These are phyloP conservation scores for Austrolebias charrua DNA, from an alignment of 2,797 vertebrate genomes.

Conservation along the genomic window DNA sequence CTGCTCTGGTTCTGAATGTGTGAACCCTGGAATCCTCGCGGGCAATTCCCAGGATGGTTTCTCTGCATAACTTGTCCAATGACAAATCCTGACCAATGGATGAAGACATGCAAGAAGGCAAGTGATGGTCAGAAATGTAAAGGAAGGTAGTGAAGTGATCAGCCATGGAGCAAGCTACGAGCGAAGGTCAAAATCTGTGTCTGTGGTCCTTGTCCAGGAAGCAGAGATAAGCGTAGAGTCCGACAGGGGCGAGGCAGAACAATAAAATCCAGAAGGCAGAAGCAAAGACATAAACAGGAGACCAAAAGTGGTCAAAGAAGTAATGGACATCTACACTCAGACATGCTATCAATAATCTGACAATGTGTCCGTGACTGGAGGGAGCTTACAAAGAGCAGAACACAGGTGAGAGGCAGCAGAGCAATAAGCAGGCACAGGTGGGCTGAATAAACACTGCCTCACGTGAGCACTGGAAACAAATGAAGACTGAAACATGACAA, in stretches of 20 bases:
- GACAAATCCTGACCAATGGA: too few species aligned
- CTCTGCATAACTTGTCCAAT: too few species aligned
- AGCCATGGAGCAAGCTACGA: neutral
- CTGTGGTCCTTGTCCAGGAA: neutral
- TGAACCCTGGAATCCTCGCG: too few species aligned
- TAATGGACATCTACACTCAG: neutral
- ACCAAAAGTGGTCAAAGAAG: neutral
- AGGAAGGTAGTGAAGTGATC: neutral
- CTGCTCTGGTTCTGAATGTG: too few species aligned
- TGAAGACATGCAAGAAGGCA: too few species aligned
- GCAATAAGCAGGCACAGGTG: neutral
- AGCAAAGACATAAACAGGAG: neutral
- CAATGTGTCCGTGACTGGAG: neutral
- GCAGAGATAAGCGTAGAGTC: neutral
- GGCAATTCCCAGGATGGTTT: too few species aligned
- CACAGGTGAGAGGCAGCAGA: neutral
- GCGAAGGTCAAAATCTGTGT: neutral
- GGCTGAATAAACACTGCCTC: neutral
- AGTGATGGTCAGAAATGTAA: too few species aligned
- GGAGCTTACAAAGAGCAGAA: too few species aligned
- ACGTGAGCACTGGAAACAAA: neutral
- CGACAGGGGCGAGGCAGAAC: neutral
- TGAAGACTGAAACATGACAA: neutral
- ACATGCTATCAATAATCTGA: neutral
- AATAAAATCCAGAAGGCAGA: neutral